Percentiles rank a stretch among this genome's conserved stretches.
Conservation (phyloP, 2,797 vertebrate species). For the Mycteria americana region DNA sequence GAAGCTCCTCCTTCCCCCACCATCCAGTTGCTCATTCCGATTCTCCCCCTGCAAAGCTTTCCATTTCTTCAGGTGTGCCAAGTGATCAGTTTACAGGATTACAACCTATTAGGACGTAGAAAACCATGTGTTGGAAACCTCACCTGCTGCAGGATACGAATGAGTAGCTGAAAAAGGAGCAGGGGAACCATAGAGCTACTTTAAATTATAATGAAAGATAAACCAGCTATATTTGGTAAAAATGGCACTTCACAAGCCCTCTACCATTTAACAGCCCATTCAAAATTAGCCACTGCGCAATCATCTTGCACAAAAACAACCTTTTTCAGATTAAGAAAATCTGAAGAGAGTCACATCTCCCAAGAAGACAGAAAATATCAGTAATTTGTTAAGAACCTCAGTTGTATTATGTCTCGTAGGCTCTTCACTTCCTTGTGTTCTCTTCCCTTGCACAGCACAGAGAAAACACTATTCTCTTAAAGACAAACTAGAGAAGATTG, state of each 20-base stretch:
- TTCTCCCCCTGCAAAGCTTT: not conserved
- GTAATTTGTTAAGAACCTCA: not conserved
- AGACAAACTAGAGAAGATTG: not conserved
- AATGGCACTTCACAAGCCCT: not conserved
- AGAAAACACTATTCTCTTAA: not conserved
- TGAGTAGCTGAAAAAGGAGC: not conserved
- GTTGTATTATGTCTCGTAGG: not conserved
- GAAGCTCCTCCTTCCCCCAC: not conserved
- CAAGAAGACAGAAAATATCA: not conserved
- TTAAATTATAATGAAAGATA: not conserved
- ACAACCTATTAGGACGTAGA: not conserved
- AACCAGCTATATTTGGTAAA: not conserved
- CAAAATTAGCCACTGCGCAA: not conserved
- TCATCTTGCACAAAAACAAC: not conserved
- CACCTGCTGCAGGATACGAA: not conserved
- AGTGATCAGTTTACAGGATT: not conserved
- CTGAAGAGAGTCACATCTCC: not conserved
- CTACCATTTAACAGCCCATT: not conserved
- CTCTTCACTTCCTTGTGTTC: not conserved
- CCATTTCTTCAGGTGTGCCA: not conserved
- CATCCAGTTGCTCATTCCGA: not conserved
- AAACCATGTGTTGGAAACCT: not conserved
- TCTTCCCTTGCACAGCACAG: not conserved
- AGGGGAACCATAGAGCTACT: not conserved
- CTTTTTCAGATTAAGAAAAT: not conserved